phyloP scores from a whole-genome alignment of 2,888 invertebrate genomes.

The Chymomyza amoena region DNA sequence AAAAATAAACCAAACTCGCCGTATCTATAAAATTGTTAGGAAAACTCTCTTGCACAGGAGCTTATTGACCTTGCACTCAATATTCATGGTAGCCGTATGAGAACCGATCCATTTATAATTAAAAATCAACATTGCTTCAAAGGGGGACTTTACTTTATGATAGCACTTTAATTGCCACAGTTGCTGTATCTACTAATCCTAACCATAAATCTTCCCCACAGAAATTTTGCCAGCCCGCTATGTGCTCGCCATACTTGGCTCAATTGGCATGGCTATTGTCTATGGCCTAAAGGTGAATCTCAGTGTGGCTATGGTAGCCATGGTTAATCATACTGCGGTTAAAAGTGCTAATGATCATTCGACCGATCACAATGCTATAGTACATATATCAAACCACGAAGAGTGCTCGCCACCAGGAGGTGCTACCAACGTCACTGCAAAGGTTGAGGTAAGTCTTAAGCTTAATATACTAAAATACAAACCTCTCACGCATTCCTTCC shows the following conservation, averaged over 20 bases:
- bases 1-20: neutral
- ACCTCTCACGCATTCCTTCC: conserved; percentile 2
- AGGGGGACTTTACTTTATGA: too few species aligned
- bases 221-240: conserved; percentile 84
- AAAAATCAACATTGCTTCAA: too few species aligned
- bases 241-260: conserved; percentile 85
- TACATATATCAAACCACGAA: conserved; percentile 26
- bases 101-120: too few species aligned
- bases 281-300: conserved; percentile 91
- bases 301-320: conserved; percentile 89
- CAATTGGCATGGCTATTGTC: conserved; percentile 88
- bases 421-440: conserved; percentile 38
- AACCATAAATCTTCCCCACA: conserved; percentile 50
- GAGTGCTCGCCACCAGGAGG: conserved; percentile 50
- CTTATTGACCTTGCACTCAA: too few species aligned
- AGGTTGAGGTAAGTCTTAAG: conserved; percentile 57
- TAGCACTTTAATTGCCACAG: neutral
- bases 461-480: neutral
- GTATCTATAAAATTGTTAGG: neutral
- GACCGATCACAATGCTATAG: neutral
- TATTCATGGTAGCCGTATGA: too few species aligned
- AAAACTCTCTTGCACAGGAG: too few species aligned
- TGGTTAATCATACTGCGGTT: conserved; percentile 86
- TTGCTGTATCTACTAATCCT: neutral
- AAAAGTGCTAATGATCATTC: neutral